Conservation (phyloP, 2,797 vertebrate genomes). For the Eulemur mongoz region DNA sequence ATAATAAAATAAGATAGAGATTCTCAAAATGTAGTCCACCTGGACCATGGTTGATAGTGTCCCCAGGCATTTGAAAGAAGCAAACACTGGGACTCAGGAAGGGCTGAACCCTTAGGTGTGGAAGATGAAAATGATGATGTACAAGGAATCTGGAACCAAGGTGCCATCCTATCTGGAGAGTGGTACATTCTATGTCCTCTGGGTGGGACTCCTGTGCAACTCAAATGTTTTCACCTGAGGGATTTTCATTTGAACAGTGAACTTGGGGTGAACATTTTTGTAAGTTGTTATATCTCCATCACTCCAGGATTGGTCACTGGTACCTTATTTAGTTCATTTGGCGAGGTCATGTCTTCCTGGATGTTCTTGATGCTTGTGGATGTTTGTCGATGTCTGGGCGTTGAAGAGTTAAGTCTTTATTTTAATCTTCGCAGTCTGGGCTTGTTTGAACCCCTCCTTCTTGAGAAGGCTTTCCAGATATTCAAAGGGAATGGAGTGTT, state of each 20-base stretch:
- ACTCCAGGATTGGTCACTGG: too few relatives aligned
- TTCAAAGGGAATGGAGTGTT: neutral
- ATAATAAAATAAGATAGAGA: neutral
- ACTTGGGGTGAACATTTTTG: neutral
- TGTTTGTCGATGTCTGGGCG: too few relatives aligned
- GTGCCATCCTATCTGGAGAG: neutral
- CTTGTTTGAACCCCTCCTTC: neutral
- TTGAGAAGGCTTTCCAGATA: neutral
- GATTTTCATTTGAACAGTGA: neutral
- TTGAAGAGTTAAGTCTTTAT: neutral
- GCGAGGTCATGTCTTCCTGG: too few relatives aligned
- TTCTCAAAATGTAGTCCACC: neutral
- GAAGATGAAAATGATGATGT: neutral
- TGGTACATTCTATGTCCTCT: neutral
- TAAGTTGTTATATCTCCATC: neutral
- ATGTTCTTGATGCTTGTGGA: too few relatives aligned
- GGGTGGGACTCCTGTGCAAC: neutral
- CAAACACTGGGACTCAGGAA: neutral
- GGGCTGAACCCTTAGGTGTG: neutral
- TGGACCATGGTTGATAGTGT: neutral
- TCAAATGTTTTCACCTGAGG: neutral
- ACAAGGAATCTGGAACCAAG: neutral
- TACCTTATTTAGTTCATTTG: too few relatives aligned
- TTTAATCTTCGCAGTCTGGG: neutral
- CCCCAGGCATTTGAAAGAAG: neutral